Percentiles rank a stretch among this genome's conserved stretches.
Evolutionary conservation across 2,888 invertebrate species (phyloP).

Genomic region (Piscicola geometra): DNA sequence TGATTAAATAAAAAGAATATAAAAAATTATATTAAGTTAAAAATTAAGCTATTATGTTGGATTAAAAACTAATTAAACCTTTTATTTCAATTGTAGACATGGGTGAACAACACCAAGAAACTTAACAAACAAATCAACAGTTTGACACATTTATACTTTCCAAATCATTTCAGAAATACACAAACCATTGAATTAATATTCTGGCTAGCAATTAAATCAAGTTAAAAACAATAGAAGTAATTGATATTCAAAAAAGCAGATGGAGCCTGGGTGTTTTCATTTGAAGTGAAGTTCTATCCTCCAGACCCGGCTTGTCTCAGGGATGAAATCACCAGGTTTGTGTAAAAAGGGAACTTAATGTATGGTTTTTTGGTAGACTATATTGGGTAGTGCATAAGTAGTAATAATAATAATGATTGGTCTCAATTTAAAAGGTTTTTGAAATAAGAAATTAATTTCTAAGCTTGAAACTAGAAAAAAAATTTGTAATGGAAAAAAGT

Average conservation of each 20-base stretch:
- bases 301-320: slow-evolving; percentile 92
- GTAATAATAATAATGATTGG: too few relatives aligned
- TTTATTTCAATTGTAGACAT: neutral
- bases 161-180: too few relatives aligned
- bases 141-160: too few relatives aligned
- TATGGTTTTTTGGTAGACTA: too few relatives aligned
- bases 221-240: neutral
- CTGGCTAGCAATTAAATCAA: neutral
- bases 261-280: slow-evolving; percentile 85
- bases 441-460: too few relatives aligned
- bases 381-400: too few relatives aligned
- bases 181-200: neutral
- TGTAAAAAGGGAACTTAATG: too few relatives aligned
- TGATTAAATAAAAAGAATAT: too few relatives aligned
- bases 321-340: slow-evolving; percentile 58
- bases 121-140: slow-evolving; percentile 22
- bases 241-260: slow-evolving; percentile 62
- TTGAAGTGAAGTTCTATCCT: slow-evolving; percentile 98
- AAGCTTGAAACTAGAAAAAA: too few relatives aligned
- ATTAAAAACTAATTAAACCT: neutral
- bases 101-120: slow-evolving; percentile 14
- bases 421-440: too few relatives aligned
- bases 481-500: too few relatives aligned
- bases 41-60: neutral
- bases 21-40: slow-evolving; percentile 8